Base-by-base conservation (phyloP, 2,888 invertebrate genomes). In the Hylaea fasciaria region DNA sequence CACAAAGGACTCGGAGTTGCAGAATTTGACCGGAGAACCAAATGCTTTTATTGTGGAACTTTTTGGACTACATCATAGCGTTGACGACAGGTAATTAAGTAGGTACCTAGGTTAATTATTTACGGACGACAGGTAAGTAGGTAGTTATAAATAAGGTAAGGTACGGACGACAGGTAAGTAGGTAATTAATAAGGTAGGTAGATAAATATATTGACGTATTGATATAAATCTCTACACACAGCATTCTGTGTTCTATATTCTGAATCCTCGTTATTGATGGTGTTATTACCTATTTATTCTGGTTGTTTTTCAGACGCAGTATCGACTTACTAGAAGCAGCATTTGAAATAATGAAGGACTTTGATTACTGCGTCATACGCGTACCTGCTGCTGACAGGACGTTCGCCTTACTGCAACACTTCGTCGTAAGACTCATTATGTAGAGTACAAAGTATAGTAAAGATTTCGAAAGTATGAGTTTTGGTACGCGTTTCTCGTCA, bases 31-130 rank as follows among this genome's bases (percentile, higher is more conserved):
- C 0, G 94, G 94, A 0, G 80, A 82, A 43, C 81, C 87, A 0
- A 94, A 95, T 76, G 95, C 94, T 0, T 95, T 95, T 74, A 89
- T 92, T 14, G 83, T 95, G 45, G 95, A 95, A 76, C 74, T 95
- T 14, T 93, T 93, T 68, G 94, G 93, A 1, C 80, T 93, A 14
- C 79, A 88, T 2, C 85, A 93, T 0, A 89, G 89, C 50, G 85
- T 94, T 53, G 93, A 94, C 70, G 87, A 91, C 22, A 86, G 93
- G 91, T 89, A 65, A 35, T 35, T 47, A 37, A 3, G 22, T 16
- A 17, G 17, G 1, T 43, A 22, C 22, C n/a, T 22, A 22, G 22
- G 22, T 22, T 3, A 22, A 3, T 22, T 3, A 22, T 5, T 22
- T 22, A n/a, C n/a, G 39, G 32, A 29, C 2, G 13, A 28, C 5